A percentile compares a stretch with the other conserved stretches of the same genome.
Evolutionary conservation across 2,113 vertebrate species (phyloP).

Genomic region (Pycnonotus jocosus): DNA sequence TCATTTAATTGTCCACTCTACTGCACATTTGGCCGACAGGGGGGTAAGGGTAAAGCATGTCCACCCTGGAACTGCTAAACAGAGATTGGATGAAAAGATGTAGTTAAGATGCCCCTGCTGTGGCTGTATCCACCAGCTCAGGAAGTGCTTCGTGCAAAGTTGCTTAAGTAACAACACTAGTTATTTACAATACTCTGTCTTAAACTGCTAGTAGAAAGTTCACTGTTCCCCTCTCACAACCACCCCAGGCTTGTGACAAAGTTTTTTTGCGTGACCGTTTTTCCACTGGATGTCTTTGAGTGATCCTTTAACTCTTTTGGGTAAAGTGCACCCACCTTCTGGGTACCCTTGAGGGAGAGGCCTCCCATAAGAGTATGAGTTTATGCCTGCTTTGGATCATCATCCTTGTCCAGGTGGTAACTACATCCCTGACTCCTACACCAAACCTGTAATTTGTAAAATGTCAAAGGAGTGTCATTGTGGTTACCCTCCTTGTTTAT

Average conservation of each 20-base stretch:
- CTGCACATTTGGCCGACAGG: too few species aligned
- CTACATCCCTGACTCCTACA: not conserved
- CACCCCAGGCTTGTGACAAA: not conserved
- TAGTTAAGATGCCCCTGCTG: too few species aligned
- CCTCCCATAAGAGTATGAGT: not conserved
- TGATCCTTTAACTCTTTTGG: not conserved
- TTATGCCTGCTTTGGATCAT: not conserved
- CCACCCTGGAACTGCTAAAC: not conserved
- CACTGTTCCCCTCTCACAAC: not conserved
- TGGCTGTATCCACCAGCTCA: not conserved
- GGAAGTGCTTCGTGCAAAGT: not conserved
- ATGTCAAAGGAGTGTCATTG: not conserved
- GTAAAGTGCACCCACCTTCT: not conserved
- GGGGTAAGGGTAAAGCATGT: not conserved
- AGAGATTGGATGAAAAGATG: not conserved
- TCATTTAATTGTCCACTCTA: not conserved
- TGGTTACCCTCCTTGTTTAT: not conserved
- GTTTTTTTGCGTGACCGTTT: not conserved
- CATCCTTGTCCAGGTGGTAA: not conserved
- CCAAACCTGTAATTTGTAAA: not conserved
- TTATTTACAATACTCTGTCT: too few species aligned
- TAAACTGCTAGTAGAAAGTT: not conserved
- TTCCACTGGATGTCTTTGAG: not conserved
- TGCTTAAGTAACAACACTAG: not conserved
- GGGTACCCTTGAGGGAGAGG: not conserved